Evolutionary conservation across 1,140 invertebrate species (phyloP).

Genomic region (Zaprionus lachaisei): DNA sequence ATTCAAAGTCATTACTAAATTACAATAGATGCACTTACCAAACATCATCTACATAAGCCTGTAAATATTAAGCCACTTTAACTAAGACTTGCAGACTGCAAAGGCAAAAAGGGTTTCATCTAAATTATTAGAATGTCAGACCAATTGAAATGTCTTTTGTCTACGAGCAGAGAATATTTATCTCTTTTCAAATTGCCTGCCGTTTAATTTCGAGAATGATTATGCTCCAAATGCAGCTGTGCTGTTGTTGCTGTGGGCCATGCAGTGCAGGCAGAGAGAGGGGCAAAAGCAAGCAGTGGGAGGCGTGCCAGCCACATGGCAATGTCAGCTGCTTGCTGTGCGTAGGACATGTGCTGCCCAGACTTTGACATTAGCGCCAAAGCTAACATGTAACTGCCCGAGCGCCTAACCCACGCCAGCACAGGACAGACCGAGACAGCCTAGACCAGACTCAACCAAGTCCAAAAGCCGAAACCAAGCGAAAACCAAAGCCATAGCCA

Average conservation of each 20-base stretch:
- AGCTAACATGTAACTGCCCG: conserved; percentile 65
- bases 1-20: background rate
- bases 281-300: background rate
- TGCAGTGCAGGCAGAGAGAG: background rate
- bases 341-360: conserved; percentile 67
- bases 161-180: background rate
- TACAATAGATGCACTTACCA: background rate
- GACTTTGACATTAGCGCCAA: conserved; percentile 74
- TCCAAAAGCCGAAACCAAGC: conserved; percentile 25
- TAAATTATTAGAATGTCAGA: background rate
- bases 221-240: conserved; percentile 36
- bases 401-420: background rate
- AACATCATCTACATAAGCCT: background rate
- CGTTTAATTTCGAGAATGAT: conserved; percentile 61
- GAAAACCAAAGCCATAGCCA: conserved; percentile 32
- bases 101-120: background rate
- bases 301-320: conserved; percentile 27
- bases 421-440: background rate
- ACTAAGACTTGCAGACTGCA: background rate
- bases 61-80: background rate
- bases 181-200: conserved; percentile 22
- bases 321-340: conserved; percentile 49
- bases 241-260: background rate
- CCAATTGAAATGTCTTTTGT: conserved; percentile 6
- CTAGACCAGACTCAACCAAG: conserved; percentile 17